A percentile compares a stretch with the other conserved stretches of the same genome.
phyloP scores from a whole-genome alignment of 2,797 vertebrate genomes.

The Saxicola maurus region DNA sequence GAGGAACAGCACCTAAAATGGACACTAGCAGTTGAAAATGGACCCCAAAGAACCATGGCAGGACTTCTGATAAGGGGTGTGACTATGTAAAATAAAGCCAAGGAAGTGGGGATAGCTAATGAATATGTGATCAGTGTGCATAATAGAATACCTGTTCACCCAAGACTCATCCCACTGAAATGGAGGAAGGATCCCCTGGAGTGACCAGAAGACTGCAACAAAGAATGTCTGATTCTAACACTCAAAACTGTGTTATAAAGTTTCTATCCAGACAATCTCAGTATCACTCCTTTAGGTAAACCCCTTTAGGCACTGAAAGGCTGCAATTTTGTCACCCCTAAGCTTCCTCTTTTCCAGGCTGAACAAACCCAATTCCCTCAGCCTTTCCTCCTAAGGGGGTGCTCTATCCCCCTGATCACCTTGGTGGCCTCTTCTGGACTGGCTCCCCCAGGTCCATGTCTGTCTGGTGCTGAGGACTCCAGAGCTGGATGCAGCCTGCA shows the following conservation, averaged over 20 bases:
- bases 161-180: background rate
- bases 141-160: background rate
- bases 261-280: background rate
- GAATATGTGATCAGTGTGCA: background rate
- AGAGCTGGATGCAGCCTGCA: background rate
- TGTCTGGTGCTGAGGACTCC: background rate
- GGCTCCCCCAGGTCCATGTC: background rate
- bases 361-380: background rate
- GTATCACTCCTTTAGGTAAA: background rate
- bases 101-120: background rate
- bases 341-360: background rate
- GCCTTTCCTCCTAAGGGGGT: background rate
- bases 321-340: background rate
- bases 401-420: background rate
- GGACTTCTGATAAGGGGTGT: background rate
- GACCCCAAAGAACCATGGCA: background rate
- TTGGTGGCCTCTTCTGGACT: background rate
- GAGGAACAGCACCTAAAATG: background rate
- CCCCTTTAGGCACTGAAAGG: background rate
- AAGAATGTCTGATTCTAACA: background rate
- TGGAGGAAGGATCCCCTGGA: fast-evolving
- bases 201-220: background rate
- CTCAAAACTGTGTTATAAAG: background rate
- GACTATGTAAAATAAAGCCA: background rate
- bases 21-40: background rate